Conservation (phyloP, 1,140 invertebrate genomes). For the Leguminivora glycinivorella region DNA sequence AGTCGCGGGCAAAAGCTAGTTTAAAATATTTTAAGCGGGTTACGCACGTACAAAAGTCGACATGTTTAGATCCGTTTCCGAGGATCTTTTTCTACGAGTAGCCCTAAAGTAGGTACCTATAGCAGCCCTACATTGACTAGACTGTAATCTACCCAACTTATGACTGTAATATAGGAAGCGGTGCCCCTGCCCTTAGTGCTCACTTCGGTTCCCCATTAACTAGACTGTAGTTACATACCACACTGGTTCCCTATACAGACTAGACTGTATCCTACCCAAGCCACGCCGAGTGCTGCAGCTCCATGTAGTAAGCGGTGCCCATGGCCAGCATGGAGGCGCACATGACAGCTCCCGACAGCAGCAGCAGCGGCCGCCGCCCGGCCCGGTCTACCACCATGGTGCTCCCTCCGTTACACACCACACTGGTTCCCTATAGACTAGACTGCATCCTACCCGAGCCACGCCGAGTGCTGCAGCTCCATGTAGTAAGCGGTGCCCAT, state of each 20-base stretch:
- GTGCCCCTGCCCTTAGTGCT: constrained; percentile 82
- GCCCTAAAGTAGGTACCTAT: no score
- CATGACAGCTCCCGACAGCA: constrained; percentile 81
- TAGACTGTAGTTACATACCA: no score
- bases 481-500: constrained; percentile 84
- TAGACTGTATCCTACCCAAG: constrained; percentile 59
- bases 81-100: no score
- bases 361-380: constrained; percentile 85
- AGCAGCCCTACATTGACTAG: no score
- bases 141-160: constrained; percentile 59
- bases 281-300: constrained; percentile 75
- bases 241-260: constrained; percentile 52
- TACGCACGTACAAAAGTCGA: no score
- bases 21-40: no score
- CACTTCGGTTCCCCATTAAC: no score
- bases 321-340: constrained; percentile 79
- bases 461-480: no score
- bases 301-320: constrained; percentile 83
- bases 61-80: no score
- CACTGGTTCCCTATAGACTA: constrained; percentile 51
- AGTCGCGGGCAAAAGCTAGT: no score
- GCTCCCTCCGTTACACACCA: no score
- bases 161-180: constrained; percentile 82
- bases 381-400: constrained; percentile 82
- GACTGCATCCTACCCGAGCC: constrained; percentile 80